Evolutionary conservation across 2,888 invertebrate genomes (phyloP).

Genomic region (Periphyllus acericola): DNA sequence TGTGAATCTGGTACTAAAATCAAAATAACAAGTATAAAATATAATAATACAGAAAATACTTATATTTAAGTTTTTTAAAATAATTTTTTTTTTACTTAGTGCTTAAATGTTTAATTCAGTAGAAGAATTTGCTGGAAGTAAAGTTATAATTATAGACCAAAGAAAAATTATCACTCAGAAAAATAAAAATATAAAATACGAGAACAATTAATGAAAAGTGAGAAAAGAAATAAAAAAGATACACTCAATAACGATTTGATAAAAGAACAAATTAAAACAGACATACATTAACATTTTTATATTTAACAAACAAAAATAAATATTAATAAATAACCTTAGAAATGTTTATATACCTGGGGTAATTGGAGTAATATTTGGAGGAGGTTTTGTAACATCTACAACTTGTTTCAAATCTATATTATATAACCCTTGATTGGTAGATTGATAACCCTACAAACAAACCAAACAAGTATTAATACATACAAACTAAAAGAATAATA

Average conservation of each 20-base stretch:
- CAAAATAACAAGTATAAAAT: neutral
- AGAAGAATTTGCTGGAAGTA: neutral
- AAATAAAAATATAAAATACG: neutral
- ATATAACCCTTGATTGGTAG: constrained; percentile 48
- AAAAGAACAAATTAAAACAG: neutral
- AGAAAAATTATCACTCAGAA: neutral
- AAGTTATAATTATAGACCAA: constrained; percentile 15
- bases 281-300: neutral
- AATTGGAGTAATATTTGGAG: constrained; percentile 49
- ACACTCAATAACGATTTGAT: neutral
- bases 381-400: constrained; percentile 55
- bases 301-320: neutral
- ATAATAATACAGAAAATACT: neutral
- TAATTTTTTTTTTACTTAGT: constrained; percentile 20
- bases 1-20: constrained; percentile 48
- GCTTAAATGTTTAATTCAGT: constrained; percentile 21
- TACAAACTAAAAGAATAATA: neutral
- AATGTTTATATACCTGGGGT: constrained; percentile 24
- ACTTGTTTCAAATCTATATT: constrained; percentile 55
- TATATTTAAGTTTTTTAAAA: neutral
- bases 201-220: neutral
- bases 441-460: constrained; percentile 46
- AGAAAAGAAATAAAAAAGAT: neutral
- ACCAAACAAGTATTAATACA: neutral
- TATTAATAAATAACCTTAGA: neutral